A percentile compares a stretch with the other conserved stretches of the same genome.
These are phyloP conservation scores for Hippocampus mohnikei DNA, from an alignment of 2,113 vertebrate species.

Conservation along the genomic window DNA sequence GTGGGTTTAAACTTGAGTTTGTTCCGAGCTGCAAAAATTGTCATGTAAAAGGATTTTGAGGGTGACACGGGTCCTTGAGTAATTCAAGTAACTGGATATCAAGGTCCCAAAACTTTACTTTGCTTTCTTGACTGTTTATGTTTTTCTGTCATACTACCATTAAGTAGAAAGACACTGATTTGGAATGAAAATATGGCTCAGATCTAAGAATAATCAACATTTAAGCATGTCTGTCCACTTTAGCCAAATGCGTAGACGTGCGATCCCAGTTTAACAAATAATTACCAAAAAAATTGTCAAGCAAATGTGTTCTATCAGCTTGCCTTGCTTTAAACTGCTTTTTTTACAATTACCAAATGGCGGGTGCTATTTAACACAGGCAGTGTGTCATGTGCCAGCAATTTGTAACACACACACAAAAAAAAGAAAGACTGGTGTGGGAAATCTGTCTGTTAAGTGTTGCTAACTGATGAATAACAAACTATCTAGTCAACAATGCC, in stretches of 20 bases:
- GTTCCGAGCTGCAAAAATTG: background rate
- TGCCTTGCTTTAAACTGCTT: conserved; percentile 15
- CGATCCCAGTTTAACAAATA: background rate
- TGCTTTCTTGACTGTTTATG: conserved; percentile 51
- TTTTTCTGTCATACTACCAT: conserved; percentile 38
- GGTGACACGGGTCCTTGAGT: conserved; percentile 13
- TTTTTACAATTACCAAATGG: conserved; percentile 16
- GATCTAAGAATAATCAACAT: conserved; percentile 50
- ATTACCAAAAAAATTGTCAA: background rate
- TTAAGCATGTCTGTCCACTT: conserved; percentile 25
- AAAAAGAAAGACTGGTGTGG: conserved; percentile 18
- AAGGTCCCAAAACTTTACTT: conserved; percentile 14
- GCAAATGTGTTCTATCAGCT: background rate
- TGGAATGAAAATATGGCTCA: conserved; percentile 57
- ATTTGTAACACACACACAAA: conserved; percentile 11
- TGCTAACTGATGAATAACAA: background rate
- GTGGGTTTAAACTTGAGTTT: background rate
- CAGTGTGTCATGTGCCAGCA: conserved; percentile 38
- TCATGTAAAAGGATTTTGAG: background rate
- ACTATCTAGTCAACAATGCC: background rate
- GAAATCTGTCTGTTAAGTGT: conserved; percentile 22
- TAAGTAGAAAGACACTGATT: conserved; percentile 43
- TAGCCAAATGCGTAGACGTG: conserved; percentile 47
- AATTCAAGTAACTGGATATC: background rate
- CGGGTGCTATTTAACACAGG: conserved; percentile 20